phyloP scores from a whole-genome alignment of 2,113 vertebrate species.

The Dascyllus trimaculatus region DNA sequence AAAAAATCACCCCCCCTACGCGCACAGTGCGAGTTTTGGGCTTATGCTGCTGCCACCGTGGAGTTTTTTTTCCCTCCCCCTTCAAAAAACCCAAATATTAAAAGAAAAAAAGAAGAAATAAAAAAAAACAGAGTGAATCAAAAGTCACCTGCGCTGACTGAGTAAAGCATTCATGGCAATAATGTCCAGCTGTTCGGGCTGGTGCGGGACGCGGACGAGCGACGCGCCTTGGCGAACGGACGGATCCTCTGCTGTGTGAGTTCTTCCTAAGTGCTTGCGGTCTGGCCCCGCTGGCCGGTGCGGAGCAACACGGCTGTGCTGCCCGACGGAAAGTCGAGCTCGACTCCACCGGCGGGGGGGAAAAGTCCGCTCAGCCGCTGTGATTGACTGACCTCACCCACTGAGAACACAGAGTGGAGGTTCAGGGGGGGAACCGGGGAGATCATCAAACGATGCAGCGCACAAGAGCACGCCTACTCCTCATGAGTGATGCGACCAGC shows the following conservation, averaged over 20 bases:
- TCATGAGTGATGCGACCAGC: constrained; percentile 79
- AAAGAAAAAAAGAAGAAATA: background rate
- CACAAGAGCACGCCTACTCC: constrained; percentile 76
- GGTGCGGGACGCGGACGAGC: constrained; percentile 41
- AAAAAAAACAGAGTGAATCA: constrained; percentile 6
- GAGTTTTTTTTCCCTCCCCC: background rate
- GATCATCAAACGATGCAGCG: constrained; percentile 74
- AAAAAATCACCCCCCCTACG: constrained; percentile 47
- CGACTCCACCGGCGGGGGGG: constrained; percentile 81
- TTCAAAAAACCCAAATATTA: constrained; percentile 29
- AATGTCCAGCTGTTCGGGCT: constrained; percentile 43
- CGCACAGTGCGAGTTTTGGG: constrained; percentile 55
- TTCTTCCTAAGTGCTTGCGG: constrained; percentile 68
- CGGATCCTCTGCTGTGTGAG: constrained; percentile 52
- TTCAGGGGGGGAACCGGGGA: constrained; percentile 40
- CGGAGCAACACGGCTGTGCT: constrained; percentile 51
- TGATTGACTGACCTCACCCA: constrained; percentile 77
- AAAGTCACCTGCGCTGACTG: constrained; percentile 56
- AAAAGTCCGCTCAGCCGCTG: constrained; percentile 67
- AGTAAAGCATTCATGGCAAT: constrained; percentile 78
- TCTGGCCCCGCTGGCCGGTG: constrained; percentile 82
- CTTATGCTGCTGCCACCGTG: constrained; percentile 55
- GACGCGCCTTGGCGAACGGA: constrained; percentile 38
- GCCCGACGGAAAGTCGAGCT: constrained; percentile 51
- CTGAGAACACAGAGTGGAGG: constrained; percentile 47